A percentile compares a stretch with the other conserved stretches of the same genome.
Conservation (phyloP, 1,140 invertebrate species). For the Platorchestia sp. region DNA sequence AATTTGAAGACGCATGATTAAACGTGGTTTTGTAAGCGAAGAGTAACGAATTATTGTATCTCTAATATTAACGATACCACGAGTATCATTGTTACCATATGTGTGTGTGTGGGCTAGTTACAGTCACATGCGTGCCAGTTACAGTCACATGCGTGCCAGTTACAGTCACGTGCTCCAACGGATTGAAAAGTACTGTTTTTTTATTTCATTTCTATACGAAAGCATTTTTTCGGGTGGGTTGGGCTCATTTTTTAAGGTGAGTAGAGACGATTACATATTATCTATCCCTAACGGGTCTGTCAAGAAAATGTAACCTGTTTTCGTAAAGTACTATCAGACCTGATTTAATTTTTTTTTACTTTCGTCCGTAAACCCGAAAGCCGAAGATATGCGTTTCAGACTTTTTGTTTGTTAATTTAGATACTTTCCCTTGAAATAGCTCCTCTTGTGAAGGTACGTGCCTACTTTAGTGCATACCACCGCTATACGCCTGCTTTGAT, state of each 20-base stretch:
- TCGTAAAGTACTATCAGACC: background rate
- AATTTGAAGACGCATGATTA: background rate
- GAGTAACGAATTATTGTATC: background rate
- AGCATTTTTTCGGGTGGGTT: background rate
- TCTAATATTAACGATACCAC: background rate
- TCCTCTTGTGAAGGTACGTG: background rate
- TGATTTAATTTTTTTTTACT: background rate
- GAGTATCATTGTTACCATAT: background rate
- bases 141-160: background rate
- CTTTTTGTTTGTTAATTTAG: background rate
- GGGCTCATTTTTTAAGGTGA: background rate
- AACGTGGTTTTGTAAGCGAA: background rate
- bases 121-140: background rate
- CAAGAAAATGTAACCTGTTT: background rate
- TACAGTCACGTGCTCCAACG: background rate
- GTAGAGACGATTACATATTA: background rate
- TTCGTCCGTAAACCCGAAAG: background rate
- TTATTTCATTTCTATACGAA: background rate
- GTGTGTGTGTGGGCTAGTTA: no score
- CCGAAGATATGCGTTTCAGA: background rate
- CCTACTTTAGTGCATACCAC: background rate
- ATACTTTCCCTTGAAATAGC: background rate
- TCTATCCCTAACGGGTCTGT: background rate
- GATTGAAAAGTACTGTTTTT: background rate
- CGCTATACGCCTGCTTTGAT: background rate